Evolutionary conservation across 2,113 vertebrate genomes (phyloP), one percentile per base, ranked within the genome.

Genomic region (Scartelaos histophorus): DNA sequence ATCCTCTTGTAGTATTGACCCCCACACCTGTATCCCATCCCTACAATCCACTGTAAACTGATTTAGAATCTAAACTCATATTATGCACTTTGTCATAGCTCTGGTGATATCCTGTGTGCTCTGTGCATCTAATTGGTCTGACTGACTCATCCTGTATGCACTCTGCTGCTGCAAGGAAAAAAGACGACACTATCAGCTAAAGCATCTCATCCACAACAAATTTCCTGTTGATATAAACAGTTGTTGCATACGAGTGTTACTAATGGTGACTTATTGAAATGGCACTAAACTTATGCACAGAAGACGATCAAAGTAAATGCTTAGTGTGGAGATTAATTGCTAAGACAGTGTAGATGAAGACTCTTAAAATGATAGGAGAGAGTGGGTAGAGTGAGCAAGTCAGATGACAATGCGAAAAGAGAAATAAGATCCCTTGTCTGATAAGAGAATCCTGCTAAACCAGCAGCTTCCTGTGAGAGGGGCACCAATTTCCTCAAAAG

Each of bases 401-500:
- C 34, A 66, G 19, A 69, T 58, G 21, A 57, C 15, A 35, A 58
- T 11, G n/a, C 2, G 21, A 21, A 68, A 24, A 35, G 6, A 53
- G n/a, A 67, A 57, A 75, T 13, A 76, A 43, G 47, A 82, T 51
- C 38, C 54, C 24, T 58, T 64, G 62, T 25, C 46, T 58, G 75
- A 85, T 80, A 73, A 53, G 38, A 13, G 65, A 75, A 46, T 83
- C 85, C 81, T 82, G 77, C 80, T 68, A 62, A 80, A 54, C 68
- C 67, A 73, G 70, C 25, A 29, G 49, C 74, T 85, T 86, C 83
- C 79, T 82, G 69, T 70, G 71, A 85, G 69, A 66, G 29, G 68
- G 74, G 56, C 34, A 66, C 25, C 70, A 57, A 21, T 58, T 74
- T 84, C 77, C 74, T 66, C 76, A 34, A 72, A 69, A 73, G 35